phyloP scores from a whole-genome alignment of 1,140 invertebrate genomes.

The Heliconius himera region DNA sequence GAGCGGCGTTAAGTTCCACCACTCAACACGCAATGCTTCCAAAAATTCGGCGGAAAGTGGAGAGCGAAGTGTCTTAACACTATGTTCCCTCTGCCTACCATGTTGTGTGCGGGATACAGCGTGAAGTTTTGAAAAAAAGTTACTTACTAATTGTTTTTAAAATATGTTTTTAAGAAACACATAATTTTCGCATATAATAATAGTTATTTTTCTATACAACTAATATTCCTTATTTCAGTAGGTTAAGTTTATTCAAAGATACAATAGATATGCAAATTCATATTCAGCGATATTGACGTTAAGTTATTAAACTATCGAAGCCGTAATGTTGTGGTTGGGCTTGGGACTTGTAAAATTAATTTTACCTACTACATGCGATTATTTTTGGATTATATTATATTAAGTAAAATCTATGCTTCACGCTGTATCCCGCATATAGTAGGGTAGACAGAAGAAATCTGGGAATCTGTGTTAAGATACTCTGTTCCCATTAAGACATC shows the following conservation, averaged over 20 bases:
- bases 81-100: not conserved
- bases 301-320: not conserved
- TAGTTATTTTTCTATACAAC: not conserved
- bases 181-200: no score
- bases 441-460: no score
- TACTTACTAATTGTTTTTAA: no score
- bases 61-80: not conserved
- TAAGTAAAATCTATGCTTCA: not conserved
- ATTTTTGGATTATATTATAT: not conserved
- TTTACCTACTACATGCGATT: not conserved
- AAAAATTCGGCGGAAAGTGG: not conserved
- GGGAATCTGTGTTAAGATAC: no score
- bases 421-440: no score
- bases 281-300: constrained; percentile 1
- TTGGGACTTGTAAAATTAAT: not conserved
- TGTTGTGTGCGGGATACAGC: no score
- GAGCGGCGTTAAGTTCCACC: no score
- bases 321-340: not conserved
- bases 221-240: not conserved
- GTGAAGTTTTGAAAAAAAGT: no score
- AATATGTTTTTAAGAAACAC: no score
- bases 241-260: not conserved
- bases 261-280: constrained; percentile 10
- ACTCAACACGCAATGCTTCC: no score
- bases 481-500: no score